phyloP scores from a whole-genome alignment of 1,140 invertebrate species.

The Meloidogyne exigua region DNA sequence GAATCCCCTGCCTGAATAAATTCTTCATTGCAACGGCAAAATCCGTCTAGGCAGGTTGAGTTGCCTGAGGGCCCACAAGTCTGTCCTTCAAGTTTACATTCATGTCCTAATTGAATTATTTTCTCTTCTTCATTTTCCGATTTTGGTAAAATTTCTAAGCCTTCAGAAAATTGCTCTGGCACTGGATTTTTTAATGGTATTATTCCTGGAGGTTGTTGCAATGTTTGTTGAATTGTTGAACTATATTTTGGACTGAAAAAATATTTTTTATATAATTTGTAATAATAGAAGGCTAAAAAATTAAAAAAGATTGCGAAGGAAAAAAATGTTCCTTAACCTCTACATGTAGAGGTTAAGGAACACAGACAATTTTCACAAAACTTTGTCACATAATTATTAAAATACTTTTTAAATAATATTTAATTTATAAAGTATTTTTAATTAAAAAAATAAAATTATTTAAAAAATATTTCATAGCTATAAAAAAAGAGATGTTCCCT shows the following conservation, averaged over 20 bases:
- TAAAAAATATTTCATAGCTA: too few species aligned
- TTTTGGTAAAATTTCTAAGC: neutral
- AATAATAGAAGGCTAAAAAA: too few species aligned
- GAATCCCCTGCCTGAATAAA: slow-evolving; percentile 47
- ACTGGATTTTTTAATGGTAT: neutral
- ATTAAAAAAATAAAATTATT: too few species aligned
- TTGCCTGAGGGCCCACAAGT: slow-evolving; percentile 26
- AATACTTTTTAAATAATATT: too few species aligned
- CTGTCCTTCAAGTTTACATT: slow-evolving; percentile 23
- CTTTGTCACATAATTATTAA: too few species aligned
- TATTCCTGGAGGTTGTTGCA: neutral
- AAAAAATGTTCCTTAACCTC: neutral
- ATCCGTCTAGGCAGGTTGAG: slow-evolving; percentile 26
- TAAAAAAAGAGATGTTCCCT: neutral
- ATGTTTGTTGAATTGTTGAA: neutral
- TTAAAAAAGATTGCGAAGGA: too few species aligned
- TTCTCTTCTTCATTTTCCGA: neutral
- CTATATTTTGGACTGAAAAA: neutral
- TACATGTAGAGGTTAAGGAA: neutral
- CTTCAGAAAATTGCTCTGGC: neutral
- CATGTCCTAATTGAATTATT: slow-evolving; percentile 15
- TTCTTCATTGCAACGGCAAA: slow-evolving; percentile 37
- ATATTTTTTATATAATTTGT: too few species aligned
- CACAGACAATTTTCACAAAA: neutral
- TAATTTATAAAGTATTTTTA: too few species aligned